Evolutionary conservation across 2,113 vertebrate species (phyloP).

Genomic region (Crotalus helleri): DNA sequence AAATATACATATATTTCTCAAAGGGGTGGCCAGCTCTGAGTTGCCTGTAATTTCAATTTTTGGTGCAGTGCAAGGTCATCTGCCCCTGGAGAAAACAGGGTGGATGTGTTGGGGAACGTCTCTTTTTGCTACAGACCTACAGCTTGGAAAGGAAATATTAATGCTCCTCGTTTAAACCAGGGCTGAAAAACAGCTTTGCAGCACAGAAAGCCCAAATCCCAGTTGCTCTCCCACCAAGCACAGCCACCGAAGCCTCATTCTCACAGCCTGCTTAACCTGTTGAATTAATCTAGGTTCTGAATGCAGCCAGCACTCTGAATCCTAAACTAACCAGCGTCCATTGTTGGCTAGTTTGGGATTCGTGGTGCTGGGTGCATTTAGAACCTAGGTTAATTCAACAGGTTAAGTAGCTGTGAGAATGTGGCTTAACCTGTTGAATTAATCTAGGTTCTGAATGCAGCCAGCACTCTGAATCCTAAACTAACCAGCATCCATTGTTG

Average conservation of each 20-base stretch:
- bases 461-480: background rate
- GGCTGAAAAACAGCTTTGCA: background rate
- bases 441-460: background rate
- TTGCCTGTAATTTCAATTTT: background rate
- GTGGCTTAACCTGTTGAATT: background rate
- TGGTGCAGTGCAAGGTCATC: background rate
- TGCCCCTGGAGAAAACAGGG: background rate
- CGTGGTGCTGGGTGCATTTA: no score
- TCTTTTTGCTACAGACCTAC: background rate
- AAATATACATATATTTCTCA: background rate
- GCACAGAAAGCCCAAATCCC: background rate
- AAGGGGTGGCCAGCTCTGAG: background rate
- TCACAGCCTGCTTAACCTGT: background rate
- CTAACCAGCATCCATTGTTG: background rate
- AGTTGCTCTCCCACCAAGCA: background rate
- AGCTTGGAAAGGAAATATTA: background rate
- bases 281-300: no score
- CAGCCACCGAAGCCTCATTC: background rate
- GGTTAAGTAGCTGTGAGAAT: no score
- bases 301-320: no score
- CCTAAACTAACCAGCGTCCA: no score
- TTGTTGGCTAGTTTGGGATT: no score
- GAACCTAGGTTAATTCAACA: no score
- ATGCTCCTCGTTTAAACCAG: background rate
- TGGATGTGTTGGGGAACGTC: background rate